Base-by-base conservation (phyloP, 2,888 invertebrate species). In the Tetropium fuscum region DNA sequence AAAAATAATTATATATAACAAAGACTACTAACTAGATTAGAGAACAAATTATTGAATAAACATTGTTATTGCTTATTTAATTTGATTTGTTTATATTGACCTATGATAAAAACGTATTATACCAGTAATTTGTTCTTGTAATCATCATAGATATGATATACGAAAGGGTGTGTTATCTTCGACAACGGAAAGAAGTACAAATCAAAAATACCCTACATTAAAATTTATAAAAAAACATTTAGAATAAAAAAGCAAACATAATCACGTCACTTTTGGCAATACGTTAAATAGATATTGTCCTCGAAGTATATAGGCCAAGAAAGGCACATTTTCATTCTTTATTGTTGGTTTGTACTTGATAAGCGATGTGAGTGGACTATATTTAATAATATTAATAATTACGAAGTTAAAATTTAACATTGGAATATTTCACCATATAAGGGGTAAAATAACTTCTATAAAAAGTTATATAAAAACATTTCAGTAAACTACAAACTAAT, bases 221-320 rank as follows among this genome's bases (percentile, higher is more conserved):
- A 65, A 53, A 58, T 47, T 19, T 48, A 44, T 43, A 49, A 54
- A 53, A 61, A 53, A 62, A 66, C 53, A 60, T 15, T 57, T 45
- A 58, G 51, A 58, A 60, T n/a, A 44, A 60, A 44, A 48, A 19
- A 43, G 38, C 32, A 47, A 32, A 13, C 11, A 60, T 10, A 65
- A n/a, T 63, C 69, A 69, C 69, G 74, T 73, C 68, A 68, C 65
- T 77, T 65, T 77, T 77, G 77, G 77, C 77, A 77, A 77, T 71
- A 76, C 75, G 74, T 69, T 48, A 10, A 32, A 10, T 44, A 34
- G 53, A 70, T 73, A 69, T 72, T 74, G 69, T 74, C 69, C 58
- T 53, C 47, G 45, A 51, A 48, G 57, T 27, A n/a, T 49, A 25
- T 66, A 71, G 65, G 69, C 69, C 69, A 58, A 27, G 60, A 53